Evolutionary conservation across 2,888 invertebrate genomes (phyloP).

Genomic region (Acanthococcus lagerstroemiae): DNA sequence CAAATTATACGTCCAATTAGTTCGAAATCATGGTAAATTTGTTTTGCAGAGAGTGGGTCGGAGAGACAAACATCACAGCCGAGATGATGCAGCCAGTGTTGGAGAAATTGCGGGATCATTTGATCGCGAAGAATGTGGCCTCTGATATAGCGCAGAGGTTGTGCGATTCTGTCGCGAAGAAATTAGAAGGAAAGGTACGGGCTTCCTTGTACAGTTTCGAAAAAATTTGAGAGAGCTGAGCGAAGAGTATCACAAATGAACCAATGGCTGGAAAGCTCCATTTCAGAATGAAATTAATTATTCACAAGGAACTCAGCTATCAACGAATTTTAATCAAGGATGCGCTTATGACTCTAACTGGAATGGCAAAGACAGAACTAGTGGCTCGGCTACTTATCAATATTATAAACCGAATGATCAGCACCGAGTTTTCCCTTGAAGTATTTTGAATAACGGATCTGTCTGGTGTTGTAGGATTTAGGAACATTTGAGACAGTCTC

Average conservation of each 20-base stretch:
- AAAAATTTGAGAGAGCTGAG: not conserved
- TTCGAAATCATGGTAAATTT: too few species aligned
- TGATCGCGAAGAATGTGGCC: slow-evolving; percentile 96
- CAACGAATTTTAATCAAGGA: too few species aligned
- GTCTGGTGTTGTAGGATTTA: slow-evolving; percentile 49
- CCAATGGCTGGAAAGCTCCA: too few species aligned
- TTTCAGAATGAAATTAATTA: not conserved
- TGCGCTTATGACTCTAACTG: too few species aligned
- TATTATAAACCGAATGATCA: not conserved
- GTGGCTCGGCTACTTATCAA: not conserved
- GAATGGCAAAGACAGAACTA: not conserved
- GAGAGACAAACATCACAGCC: slow-evolving; percentile 71
- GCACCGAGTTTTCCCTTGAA: not conserved
- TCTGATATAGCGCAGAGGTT: slow-evolving; percentile 87
- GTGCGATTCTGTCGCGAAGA: slow-evolving; percentile 82
- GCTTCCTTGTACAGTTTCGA: not conserved
- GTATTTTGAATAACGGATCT: not conserved
- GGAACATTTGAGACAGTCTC: slow-evolving; percentile 94
- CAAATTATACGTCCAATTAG: not conserved
- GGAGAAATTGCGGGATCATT: slow-evolving; percentile 88
- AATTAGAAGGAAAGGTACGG: slow-evolving; percentile 73
- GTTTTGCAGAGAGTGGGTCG: slow-evolving; percentile 57
- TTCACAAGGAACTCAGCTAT: too few species aligned
- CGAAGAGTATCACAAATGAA: too few species aligned
- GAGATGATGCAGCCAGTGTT: slow-evolving; percentile 75